Percentiles rank a stretch among this genome's conserved stretches.
These are phyloP conservation scores for Gallinago undulata DNA, from an alignment of 2,113 vertebrate species.

Conservation along the genomic window DNA sequence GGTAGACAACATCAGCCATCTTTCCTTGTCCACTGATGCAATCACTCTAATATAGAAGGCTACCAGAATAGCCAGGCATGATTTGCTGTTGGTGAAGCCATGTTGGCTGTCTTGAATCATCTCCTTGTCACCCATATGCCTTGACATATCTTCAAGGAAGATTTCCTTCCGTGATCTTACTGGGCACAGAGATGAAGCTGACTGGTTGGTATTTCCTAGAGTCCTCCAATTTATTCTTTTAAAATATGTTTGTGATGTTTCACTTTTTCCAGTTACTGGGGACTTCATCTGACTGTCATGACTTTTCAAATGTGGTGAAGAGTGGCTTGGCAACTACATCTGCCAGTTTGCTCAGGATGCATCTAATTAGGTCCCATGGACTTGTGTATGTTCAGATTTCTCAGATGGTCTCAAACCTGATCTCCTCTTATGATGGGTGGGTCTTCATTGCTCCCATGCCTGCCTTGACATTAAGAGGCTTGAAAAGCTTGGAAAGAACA, in stretches of 20 bases:
- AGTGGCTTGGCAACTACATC: not conserved
- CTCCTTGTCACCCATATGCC: not conserved
- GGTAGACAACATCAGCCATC: not conserved
- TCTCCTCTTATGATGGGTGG: accelerated
- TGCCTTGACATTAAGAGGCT: not conserved
- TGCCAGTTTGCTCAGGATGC: not conserved
- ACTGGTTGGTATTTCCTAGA: not conserved
- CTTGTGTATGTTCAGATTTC: not conserved
- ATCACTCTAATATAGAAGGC: not conserved
- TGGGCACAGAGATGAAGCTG: not conserved
- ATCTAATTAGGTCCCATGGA: not conserved
- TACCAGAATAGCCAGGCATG: not conserved
- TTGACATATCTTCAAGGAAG: not conserved
- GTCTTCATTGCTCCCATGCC: not conserved
- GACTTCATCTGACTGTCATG: not conserved
- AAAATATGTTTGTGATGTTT: not conserved
- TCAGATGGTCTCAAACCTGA: not conserved
- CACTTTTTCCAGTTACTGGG: not conserved
- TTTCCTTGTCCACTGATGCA: not conserved
- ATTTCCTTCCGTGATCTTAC: not conserved
- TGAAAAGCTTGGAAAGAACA: not conserved
- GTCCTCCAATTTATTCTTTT: not conserved
- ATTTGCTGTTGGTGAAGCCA: not conserved
- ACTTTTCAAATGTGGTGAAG: not conserved
- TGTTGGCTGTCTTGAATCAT: not conserved